These are phyloP conservation scores for Rhagonycha fulva DNA, from an alignment of 2,888 invertebrate species.

Conservation along the genomic window DNA sequence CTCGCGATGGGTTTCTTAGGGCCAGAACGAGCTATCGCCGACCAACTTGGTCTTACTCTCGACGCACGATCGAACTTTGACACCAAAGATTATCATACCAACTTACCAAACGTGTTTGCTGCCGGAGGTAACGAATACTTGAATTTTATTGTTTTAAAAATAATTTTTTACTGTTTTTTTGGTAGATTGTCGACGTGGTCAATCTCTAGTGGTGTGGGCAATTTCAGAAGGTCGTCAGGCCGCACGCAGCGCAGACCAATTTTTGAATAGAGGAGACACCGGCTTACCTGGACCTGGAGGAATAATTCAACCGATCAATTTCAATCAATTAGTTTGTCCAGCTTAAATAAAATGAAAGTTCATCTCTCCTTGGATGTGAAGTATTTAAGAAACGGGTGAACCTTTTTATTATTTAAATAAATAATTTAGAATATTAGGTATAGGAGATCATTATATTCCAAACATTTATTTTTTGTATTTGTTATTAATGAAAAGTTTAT, in stretches of 20 bases:
- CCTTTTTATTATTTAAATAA: conserved; percentile 6
- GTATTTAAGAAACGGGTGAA: conserved; percentile 7
- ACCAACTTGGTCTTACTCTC: conserved; percentile 76
- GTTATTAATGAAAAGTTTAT: not conserved
- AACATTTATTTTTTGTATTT: not conserved
- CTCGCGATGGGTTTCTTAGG: conserved; percentile 99
- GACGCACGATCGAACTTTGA: conserved; percentile 93
- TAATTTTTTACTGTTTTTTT: not conserved
- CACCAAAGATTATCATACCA: conserved; percentile 87
- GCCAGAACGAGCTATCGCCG: conserved; percentile 87
- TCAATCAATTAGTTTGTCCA: conserved; percentile 43
- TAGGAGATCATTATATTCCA: not conserved
- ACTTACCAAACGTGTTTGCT: conserved; percentile 88
- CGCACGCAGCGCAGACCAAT: conserved; percentile 89
- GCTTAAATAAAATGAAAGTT: conserved; percentile 39
- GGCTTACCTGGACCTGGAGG: conserved; percentile 93
- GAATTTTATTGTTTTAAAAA: not conserved
- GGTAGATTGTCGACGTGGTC: conserved; percentile 96
- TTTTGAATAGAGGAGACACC: conserved; percentile 76
- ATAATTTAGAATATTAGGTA: not conserved
- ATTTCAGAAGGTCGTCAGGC: conserved; percentile 98
- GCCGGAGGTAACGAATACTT: conserved; percentile 78
- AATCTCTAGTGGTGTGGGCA: conserved; percentile 98
- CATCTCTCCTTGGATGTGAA: conserved; percentile 5
- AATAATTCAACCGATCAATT: conserved; percentile 62